Evolutionary conservation across 2,113 vertebrate genomes (phyloP).

Genomic region (Sphyrna mokarran): DNA sequence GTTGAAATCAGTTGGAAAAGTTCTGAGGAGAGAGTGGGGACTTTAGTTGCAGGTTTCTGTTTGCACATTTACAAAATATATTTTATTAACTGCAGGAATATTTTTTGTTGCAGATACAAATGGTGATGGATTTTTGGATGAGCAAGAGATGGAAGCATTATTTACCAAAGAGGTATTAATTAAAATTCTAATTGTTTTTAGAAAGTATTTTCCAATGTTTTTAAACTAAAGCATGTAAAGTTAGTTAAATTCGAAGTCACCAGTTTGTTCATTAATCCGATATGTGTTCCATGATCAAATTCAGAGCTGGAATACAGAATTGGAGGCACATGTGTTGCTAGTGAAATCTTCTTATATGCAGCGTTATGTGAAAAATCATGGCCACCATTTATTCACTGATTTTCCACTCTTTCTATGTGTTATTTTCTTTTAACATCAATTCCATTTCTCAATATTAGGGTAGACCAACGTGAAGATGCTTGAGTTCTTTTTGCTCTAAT

Average conservation of each 20-base stretch:
- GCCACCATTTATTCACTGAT: not conserved
- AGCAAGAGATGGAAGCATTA: slow-evolving; percentile 90
- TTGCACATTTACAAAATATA: not conserved
- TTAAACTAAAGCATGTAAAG: not conserved
- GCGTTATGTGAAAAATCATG: not conserved
- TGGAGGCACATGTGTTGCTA: not conserved
- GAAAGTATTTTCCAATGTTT: not conserved
- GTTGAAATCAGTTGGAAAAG: not conserved
- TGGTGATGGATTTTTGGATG: slow-evolving; percentile 86
- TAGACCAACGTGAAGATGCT: not conserved
- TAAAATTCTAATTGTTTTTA: not conserved
- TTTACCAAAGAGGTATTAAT: slow-evolving; percentile 89
- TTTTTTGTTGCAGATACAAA: slow-evolving; percentile 73
- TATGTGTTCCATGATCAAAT: not conserved
- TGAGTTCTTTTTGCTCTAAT: not conserved
- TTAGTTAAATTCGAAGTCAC: not conserved
- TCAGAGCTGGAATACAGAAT: not conserved
- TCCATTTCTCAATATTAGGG: not conserved
- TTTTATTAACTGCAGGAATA: not conserved
- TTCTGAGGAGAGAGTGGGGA: not conserved
- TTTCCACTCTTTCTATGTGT: not conserved
- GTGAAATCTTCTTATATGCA: not conserved
- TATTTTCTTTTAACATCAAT: not conserved
- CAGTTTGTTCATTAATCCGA: not conserved
- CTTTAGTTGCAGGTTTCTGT: slow-evolving; percentile 33